Percentiles rank a stretch among this genome's conserved stretches.
Evolutionary conservation across 2,113 vertebrate species (phyloP).

Genomic region (Vireo altiloquus): DNA sequence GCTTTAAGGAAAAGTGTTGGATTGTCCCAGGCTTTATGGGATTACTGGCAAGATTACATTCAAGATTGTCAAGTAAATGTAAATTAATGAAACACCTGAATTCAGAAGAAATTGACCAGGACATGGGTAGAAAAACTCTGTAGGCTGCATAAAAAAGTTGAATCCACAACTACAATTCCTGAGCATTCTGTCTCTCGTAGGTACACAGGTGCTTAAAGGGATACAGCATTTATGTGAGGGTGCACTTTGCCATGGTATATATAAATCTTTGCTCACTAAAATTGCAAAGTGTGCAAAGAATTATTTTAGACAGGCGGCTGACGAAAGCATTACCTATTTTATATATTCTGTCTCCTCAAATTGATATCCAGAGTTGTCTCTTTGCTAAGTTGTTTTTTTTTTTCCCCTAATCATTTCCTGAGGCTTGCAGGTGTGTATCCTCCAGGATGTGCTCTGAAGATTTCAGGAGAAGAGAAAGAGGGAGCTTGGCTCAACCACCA

Average conservation of each 20-base stretch:
- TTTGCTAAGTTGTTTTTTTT: not conserved
- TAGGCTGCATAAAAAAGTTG: not conserved
- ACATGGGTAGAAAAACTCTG: not conserved
- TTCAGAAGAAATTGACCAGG: not conserved
- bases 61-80: not conserved
- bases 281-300: not conserved
- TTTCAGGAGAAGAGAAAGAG: not conserved
- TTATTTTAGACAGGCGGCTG: not conserved
- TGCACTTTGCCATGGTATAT: not conserved
- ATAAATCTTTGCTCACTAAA: not conserved
- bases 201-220: not conserved
- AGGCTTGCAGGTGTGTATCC: not conserved
- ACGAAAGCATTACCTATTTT: not conserved
- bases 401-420: not conserved
- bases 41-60: not conserved
- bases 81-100: not conserved
- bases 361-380: not conserved
- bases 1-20: not conserved
- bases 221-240: not conserved
- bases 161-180: not conserved
- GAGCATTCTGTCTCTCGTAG: not conserved
- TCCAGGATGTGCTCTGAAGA: not conserved
- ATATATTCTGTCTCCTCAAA: not conserved
- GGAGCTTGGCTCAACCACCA: not conserved
- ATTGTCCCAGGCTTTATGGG: not conserved